A percentile compares a stretch with the other conserved stretches of the same genome.
Evolutionary conservation across 2,888 invertebrate species (phyloP).

Genomic region (Dermolepida albohirtum): DNA sequence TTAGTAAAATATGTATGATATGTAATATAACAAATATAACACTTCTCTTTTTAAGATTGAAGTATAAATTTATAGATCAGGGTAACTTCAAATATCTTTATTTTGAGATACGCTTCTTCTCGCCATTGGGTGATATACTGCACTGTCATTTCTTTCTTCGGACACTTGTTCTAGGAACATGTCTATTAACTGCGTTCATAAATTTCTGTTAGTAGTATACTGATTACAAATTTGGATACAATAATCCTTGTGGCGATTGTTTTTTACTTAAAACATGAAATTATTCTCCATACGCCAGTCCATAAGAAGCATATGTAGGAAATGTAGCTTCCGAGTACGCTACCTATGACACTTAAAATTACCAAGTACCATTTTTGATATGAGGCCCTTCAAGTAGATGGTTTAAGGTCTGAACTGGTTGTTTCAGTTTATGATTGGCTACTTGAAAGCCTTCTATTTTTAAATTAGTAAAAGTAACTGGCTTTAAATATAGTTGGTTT

Average conservation of each 20-base stretch:
- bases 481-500: background rate
- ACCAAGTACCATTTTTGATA: constrained; percentile 4
- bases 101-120: too few species aligned
- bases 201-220: too few species aligned
- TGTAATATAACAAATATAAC: too few species aligned
- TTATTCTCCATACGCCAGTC: background rate
- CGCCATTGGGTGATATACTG: too few species aligned
- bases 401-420: background rate
- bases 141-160: too few species aligned
- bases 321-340: background rate
- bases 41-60: too few species aligned
- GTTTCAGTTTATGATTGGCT: background rate
- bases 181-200: too few species aligned
- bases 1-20: too few species aligned
- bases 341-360: background rate
- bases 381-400: background rate
- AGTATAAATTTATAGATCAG: too few species aligned
- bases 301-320: background rate
- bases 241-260: background rate
- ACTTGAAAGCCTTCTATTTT: background rate
- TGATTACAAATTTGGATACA: constrained; percentile 2
- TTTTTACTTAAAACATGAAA: background rate
- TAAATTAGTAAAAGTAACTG: background rate
- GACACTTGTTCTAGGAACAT: too few species aligned
- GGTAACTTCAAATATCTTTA: too few species aligned